A percentile compares a stretch with the other conserved stretches of the same genome.
These are phyloP conservation scores for Cynoglossus semilaevis DNA, from an alignment of 2,113 vertebrate species.

Conservation along the genomic window DNA sequence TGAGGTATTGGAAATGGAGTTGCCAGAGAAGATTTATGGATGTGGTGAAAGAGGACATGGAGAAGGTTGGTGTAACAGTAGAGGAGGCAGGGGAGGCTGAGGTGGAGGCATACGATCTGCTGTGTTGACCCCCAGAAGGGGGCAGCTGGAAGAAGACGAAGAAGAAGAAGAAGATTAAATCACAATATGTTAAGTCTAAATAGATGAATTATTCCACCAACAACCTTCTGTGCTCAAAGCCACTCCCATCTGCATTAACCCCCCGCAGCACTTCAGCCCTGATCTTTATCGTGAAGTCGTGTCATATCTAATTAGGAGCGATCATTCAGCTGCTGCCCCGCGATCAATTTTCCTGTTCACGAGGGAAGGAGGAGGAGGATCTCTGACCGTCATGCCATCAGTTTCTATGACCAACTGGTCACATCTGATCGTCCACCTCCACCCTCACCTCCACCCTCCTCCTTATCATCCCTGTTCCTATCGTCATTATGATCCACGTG, in stretches of 20 bases:
- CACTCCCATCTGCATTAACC: slow-evolving; percentile 24
- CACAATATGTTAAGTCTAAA: too few species aligned
- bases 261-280: slow-evolving; percentile 18
- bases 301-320: slow-evolving; percentile 56
- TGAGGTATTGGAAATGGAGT: too few species aligned
- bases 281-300: slow-evolving; percentile 32
- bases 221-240: not conserved
- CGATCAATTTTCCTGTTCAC: slow-evolving; percentile 47
- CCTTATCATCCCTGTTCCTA: slow-evolving; percentile 3
- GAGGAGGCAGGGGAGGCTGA: too few species aligned
- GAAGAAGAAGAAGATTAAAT: too few species aligned
- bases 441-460: not conserved
- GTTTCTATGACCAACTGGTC: not conserved
- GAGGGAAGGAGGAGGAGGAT: slow-evolving; percentile 15
- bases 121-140: too few species aligned
- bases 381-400: not conserved
- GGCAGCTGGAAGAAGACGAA: too few species aligned
- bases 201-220: not conserved
- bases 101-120: too few species aligned
- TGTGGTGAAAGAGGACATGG: too few species aligned
- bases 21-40: too few species aligned
- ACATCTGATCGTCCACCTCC: not conserved
- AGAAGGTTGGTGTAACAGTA: too few species aligned
- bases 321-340: slow-evolving; percentile 25
- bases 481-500: not conserved